phyloP scores from a whole-genome alignment of 2,797 vertebrate genomes.

The Melanotaenia maccullochi region DNA sequence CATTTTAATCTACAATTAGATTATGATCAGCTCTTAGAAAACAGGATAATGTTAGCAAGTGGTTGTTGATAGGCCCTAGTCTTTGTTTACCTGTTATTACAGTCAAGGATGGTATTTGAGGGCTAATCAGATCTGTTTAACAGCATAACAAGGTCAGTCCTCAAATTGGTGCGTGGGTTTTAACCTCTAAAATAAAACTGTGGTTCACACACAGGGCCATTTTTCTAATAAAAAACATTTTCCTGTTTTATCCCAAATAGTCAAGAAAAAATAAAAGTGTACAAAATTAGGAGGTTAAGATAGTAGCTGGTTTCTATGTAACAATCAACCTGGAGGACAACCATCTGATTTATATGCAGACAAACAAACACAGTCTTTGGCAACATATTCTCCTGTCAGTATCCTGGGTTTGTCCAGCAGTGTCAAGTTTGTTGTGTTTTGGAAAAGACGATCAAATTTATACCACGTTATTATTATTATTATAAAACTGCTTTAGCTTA shows the following conservation, averaged over 20 bases:
- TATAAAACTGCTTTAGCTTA: too few relatives aligned
- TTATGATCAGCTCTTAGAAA: constrained; percentile 1
- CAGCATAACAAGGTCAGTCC: background rate
- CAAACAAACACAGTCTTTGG: background rate
- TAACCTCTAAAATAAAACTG: background rate
- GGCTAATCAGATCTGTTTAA: constrained; percentile 30
- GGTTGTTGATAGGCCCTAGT: constrained; percentile 12
- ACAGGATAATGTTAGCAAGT: constrained; percentile 9
- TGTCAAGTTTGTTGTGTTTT: constrained; percentile 4
- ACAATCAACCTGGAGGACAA: background rate
- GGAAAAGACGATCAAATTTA: background rate
- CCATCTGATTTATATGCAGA: constrained; percentile 8
- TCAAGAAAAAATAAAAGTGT: background rate
- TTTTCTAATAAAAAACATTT: background rate
- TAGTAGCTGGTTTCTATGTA: background rate
- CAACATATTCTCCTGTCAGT: background rate
- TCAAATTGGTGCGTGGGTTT: constrained; percentile 3
- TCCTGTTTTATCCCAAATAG: background rate
- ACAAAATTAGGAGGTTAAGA: background rate
- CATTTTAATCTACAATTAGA: constrained; percentile 11
- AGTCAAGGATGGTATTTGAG: constrained; percentile 7
- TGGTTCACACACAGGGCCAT: background rate
- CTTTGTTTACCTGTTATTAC: constrained; percentile 38
- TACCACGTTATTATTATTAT: too few relatives aligned
- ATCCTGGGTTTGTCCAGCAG: background rate